Conservation (phyloP, 2,888 invertebrate genomes). For the Corbicula japonica region DNA sequence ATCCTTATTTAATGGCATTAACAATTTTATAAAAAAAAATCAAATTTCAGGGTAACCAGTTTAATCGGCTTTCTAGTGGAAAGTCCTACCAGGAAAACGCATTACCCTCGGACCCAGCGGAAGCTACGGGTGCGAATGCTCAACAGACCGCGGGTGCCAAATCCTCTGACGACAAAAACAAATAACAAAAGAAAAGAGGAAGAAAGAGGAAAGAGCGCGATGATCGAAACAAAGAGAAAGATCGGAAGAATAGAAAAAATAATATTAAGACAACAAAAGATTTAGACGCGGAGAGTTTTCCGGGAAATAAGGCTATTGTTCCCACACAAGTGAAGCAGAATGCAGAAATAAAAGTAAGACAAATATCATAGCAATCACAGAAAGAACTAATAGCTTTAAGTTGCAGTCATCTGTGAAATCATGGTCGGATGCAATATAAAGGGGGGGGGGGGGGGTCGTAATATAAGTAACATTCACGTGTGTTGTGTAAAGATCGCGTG, state of each 20-base stretch:
- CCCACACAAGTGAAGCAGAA: constrained; percentile 25
- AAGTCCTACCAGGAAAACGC: constrained; percentile 37
- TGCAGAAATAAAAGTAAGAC: constrained; percentile 48
- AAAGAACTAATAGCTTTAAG: too few relatives aligned
- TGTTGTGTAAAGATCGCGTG: too few relatives aligned
- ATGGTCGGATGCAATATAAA: too few relatives aligned
- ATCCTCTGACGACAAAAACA: not conserved
- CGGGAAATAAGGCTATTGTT: not conserved
- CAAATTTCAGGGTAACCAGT: constrained; percentile 21
- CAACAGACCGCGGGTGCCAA: constrained; percentile 4
- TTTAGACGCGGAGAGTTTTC: too few relatives aligned
- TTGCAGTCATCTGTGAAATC: too few relatives aligned
- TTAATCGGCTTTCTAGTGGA: constrained; percentile 1
- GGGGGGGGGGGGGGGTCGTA: too few relatives aligned
- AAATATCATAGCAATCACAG: too few relatives aligned
- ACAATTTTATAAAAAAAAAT: too few relatives aligned
- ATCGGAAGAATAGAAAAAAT: too few relatives aligned
- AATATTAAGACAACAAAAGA: too few relatives aligned
- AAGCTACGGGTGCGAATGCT: constrained; percentile 5
- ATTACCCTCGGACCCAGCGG: constrained; percentile 32
- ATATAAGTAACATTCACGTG: too few relatives aligned
- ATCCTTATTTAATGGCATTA: too few relatives aligned
- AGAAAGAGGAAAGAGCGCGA: constrained; percentile 55
- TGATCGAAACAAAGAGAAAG: constrained; percentile 38
- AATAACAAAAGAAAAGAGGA: constrained; percentile 54